Percentiles rank a stretch among this genome's conserved stretches.
These are phyloP conservation scores for Globodera rostochiensis DNA, from an alignment of 1,140 invertebrate genomes.

Conservation along the genomic window DNA sequence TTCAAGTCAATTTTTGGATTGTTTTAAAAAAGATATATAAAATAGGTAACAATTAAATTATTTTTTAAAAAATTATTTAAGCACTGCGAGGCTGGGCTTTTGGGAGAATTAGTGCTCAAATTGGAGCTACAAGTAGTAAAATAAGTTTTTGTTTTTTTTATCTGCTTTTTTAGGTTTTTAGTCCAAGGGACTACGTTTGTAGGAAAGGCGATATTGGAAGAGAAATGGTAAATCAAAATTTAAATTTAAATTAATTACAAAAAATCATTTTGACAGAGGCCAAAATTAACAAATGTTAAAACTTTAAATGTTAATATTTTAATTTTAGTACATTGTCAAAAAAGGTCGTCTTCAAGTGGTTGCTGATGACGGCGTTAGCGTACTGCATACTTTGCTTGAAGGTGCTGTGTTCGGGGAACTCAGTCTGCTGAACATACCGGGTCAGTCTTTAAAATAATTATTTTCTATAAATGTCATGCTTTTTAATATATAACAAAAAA, in stretches of 20 bases:
- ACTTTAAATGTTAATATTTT: no score
- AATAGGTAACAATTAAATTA: neutral
- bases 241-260: neutral
- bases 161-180: slow-evolving; percentile 39
- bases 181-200: slow-evolving; percentile 90
- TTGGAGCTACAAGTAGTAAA: slow-evolving; percentile 78
- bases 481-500: no score
- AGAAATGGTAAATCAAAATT: slow-evolving; percentile 74
- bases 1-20: slow-evolving; percentile 49
- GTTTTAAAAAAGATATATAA: neutral
- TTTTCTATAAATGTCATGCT: no score
- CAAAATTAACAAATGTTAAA: no score
- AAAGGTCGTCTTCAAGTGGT: slow-evolving; percentile 74
- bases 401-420: slow-evolving; percentile 64
- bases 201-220: slow-evolving; percentile 87
- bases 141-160: neutral
- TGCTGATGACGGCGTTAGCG: slow-evolving; percentile 54
- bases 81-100: slow-evolving; percentile 88
- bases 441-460: neutral
- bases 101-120: slow-evolving; percentile 89
- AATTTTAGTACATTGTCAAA: slow-evolving; percentile 81
- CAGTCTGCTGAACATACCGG: slow-evolving; percentile 62
- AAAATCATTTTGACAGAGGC: no score
- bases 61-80: slow-evolving; percentile 31
- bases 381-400: slow-evolving; percentile 59